These are phyloP conservation scores for Arvicanthis niloticus DNA, from an alignment of 2,113 vertebrate genomes.

Conservation along the genomic window DNA sequence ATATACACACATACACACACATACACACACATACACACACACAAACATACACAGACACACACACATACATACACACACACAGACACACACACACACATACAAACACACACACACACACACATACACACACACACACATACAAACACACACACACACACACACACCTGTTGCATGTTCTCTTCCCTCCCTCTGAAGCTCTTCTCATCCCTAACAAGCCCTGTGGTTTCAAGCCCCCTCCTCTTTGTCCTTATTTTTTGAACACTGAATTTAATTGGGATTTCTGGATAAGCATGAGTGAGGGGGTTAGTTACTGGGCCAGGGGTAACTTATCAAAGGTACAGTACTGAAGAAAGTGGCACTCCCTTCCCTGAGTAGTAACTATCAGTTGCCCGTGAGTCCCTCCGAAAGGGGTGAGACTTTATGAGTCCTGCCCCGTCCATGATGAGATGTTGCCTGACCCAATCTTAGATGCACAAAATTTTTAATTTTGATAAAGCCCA, in stretches of 20 bases:
- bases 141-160: background rate
- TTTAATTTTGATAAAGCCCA: background rate
- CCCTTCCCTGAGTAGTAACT: too few species aligned
- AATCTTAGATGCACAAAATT: background rate
- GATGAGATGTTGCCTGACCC: too few species aligned
- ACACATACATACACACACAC: too few species aligned
- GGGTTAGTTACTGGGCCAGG: background rate
- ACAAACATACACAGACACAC: too few species aligned
- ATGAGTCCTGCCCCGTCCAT: background rate
- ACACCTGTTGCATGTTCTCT: background rate
- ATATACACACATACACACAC: background rate
- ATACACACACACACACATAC: too few species aligned
- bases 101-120: too few species aligned
- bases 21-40: background rate
- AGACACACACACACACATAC: too few species aligned
- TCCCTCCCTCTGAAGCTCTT: background rate
- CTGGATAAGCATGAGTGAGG: background rate
- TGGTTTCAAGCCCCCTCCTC: background rate
- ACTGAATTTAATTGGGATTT: background rate
- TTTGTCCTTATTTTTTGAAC: background rate
- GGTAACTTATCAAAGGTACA: background rate
- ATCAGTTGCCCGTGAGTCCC: background rate
- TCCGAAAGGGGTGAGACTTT: background rate
- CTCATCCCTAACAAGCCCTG: background rate
- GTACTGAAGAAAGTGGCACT: background rate